Evolutionary conservation across 2,113 vertebrate species (phyloP).

Genomic region (rabbit (Oryctolagus cuniculus)): DNA sequence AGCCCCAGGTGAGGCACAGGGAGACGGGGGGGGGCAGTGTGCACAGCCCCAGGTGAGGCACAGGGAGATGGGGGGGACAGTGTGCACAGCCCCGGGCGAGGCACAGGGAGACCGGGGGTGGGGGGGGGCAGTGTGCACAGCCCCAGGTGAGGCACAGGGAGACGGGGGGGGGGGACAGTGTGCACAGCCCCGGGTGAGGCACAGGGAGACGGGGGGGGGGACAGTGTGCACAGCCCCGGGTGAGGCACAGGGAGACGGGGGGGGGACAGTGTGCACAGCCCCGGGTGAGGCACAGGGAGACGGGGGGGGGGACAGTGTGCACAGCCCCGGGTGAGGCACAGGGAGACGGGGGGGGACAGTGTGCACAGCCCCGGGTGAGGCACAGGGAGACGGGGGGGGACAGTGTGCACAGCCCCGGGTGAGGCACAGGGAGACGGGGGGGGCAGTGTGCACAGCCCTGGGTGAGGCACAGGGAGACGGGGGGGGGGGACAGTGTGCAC

Average conservation of each 20-base stretch:
- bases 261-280: neutral
- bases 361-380: neutral
- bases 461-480: no score
- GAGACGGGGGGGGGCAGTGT: neutral
- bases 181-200: neutral
- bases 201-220: no score
- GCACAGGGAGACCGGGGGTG: no score
- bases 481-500: neutral
- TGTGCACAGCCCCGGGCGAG: neutral
- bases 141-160: neutral
- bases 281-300: no score
- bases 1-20: neutral
- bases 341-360: neutral
- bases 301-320: neutral
- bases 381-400: no score
- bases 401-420: neutral
- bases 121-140: neutral
- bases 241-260: neutral
- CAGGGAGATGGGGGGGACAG: neutral
- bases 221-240: neutral
- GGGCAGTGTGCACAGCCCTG: neutral
- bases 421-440: neutral
- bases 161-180: no score
- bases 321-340: neutral
- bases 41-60: neutral